Conservation (phyloP, 2,888 invertebrate genomes). For the Drosophila hawaiiensis region DNA sequence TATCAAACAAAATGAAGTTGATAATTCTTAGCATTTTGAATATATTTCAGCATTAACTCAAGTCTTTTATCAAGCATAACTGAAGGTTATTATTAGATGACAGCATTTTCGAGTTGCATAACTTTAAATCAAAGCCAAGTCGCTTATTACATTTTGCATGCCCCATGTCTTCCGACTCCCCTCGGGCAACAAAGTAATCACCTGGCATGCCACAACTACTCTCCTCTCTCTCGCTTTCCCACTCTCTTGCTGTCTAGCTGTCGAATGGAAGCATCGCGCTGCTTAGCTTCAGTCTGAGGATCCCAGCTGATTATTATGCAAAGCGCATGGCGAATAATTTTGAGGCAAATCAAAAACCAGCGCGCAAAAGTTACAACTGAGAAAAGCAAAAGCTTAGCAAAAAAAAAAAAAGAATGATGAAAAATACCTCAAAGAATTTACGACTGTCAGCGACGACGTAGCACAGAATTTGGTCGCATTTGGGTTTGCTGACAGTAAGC, state of each 20-base stretch:
- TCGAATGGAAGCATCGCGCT: conserved; percentile 4
- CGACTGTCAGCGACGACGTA: conserved; percentile 56
- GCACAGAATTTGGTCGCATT: conserved; percentile 43
- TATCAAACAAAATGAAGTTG: not conserved
- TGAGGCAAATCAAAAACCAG: conserved; percentile 62
- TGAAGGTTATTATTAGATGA: conserved; percentile 6
- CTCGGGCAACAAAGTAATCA: conserved; percentile 53
- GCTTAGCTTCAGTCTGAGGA: conserved; percentile 40
- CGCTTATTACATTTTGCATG: conserved; percentile 32
- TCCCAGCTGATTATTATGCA: conserved; percentile 73
- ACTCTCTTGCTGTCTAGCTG: not conserved
- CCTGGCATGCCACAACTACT: conserved; percentile 31
- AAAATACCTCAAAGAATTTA: conserved; percentile 55
- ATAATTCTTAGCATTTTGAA: not conserved
- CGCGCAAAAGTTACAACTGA: conserved; percentile 34
- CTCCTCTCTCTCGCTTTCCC: not conserved
- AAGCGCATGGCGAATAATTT: conserved; percentile 69
- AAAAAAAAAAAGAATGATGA: conserved; percentile 11
- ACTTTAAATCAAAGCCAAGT: conserved; percentile 36
- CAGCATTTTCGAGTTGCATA: conserved; percentile 10
- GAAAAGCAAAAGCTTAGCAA: conserved; percentile 6
- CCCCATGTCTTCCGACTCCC: conserved; percentile 8
- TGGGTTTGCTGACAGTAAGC: conserved; percentile 14
- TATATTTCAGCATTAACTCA: not conserved
- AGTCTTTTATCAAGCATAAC: not conserved